Evolutionary conservation across 2,797 vertebrate genomes (phyloP), one percentile per base, ranked within the genome.

Genomic region (Parauchenoglanis ngamensis): DNA sequence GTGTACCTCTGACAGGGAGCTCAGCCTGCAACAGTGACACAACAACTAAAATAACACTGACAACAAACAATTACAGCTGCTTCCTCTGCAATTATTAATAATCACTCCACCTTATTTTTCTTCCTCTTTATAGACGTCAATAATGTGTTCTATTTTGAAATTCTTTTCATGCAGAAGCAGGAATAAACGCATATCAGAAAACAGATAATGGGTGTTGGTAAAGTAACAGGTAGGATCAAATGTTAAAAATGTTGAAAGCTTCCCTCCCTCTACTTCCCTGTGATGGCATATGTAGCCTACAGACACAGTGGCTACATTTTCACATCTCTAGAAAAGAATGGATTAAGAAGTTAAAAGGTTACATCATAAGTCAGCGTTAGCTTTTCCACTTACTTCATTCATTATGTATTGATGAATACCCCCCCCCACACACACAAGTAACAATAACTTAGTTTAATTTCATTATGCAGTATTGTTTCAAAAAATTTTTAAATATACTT

Each of bases 261-360:
- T 65, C 59, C 57, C 67, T 12, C 52, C 85, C 91, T 89, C 88
- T 76, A 92, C 92, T 94, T 92, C 87, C 92, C 91, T 91, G 92
- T 93, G 92, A 94, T 95, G 93, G 94, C 92, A 94, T 93, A 94
- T 94, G 83, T 92, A 91, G 91, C 95, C 94, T 87, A 87, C 85
- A 85, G 94, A 94, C 93, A 90, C 92, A 94, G 90, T 91, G 86
- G 91, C 92, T 94, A 92, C 87, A 56, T 95, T 94, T 95, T 94
- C 94, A 94, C 93, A 92, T 94, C 94, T 93, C 94, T 91, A 86
- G 67, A 94, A 94, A 94, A 92, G 86, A 89, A 86, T 57, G 92
- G 93, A 94, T 94, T 93, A 94, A 93, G 89, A 92, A 94, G 93
- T 94, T 94, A 92, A 96, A 95, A 94, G 93, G 93, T 95, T 94